Base-by-base conservation (phyloP, 1,140 invertebrate genomes). In the Orius insidiosus region DNA sequence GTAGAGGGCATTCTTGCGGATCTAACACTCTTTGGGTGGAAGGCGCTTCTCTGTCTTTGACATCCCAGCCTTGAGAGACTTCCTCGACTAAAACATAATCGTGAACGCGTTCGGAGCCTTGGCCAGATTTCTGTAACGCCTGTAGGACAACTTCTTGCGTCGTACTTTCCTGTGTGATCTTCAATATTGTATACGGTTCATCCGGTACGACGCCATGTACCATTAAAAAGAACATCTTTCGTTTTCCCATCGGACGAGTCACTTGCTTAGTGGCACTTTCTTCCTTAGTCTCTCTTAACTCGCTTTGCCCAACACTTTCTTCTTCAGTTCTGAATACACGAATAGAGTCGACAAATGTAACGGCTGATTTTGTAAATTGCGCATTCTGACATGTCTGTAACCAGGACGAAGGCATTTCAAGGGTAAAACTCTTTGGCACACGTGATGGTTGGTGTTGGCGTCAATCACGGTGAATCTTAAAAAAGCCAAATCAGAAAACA, bases 61-160 rank as follows among this genome's bases (percentile, higher is more conserved):
- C 76, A 52, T 83, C 80, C 81, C 82, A 85, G 7, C 79, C 75
- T 2, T 75, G 68, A 0, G 77, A 75, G 0, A 88, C 84, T 58
- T 93, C 88, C 56, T 95, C 89, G 1, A 94, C 82, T 1, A 96
- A 60, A 3, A 94, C 83, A 59, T 84, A 87, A 55, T 88, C 82
- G 44, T 82, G 74, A 0, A 78, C 69, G 45, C 74, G 69, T n/a
- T 74, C 74, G 1, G 71, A 60, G 0, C 72, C 63, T 46, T 71
- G 65, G 2, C 70, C 71, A 34, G 73, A 73, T 59, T 81, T 85
- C 33, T 71, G 69, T 0, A 79, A 56, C 2, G 82, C 82, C 60
- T 80, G 74, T 9, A 72, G 57, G 52, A 88, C 78, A 5, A 92
- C 72, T 48, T 92, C 86, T 55, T 80, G 78, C 0, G 86, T 86